Percentiles rank a stretch among this genome's conserved stretches.
Evolutionary conservation across 2,113 vertebrate species (phyloP).

Genomic region (Furnarius figulus): DNA sequence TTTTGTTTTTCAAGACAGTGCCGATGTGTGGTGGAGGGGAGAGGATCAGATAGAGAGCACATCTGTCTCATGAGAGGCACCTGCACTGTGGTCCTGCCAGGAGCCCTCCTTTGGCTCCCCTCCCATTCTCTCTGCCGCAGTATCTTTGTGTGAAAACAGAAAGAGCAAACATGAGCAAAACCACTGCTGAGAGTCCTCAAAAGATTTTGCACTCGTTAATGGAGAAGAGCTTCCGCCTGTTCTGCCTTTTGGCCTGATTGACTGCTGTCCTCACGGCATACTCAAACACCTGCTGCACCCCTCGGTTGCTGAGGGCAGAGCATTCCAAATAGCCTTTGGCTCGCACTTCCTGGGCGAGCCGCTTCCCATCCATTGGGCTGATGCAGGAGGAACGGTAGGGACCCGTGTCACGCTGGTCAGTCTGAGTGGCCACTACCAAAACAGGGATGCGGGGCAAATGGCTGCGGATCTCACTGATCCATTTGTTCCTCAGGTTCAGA

Average conservation of each 20-base stretch:
- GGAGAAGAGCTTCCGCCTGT: constrained; percentile 83
- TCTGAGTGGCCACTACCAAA: constrained; percentile 93
- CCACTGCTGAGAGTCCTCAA: constrained; percentile 16
- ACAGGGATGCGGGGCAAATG: constrained; percentile 87
- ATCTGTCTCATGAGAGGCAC: not conserved
- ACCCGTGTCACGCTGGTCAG: constrained; percentile 87
- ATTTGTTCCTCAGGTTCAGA: constrained; percentile 85
- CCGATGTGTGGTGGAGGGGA: not conserved
- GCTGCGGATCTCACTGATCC: constrained; percentile 86
- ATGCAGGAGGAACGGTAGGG: constrained; percentile 81
- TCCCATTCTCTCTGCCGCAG: not conserved
- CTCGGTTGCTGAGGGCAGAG: constrained; percentile 90
- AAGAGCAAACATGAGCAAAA: not conserved
- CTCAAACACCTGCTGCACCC: constrained; percentile 96
- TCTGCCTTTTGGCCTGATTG: constrained; percentile 81
- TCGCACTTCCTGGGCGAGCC: constrained; percentile 84
- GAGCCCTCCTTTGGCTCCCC: not conserved
- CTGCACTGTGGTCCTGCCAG: not conserved
- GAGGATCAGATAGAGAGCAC: not conserved
- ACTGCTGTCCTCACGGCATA: constrained; percentile 88
- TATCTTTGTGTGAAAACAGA: not conserved
- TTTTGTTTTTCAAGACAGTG: not conserved
- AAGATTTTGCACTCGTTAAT: constrained; percentile 90
- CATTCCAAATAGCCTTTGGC: constrained; percentile 96
- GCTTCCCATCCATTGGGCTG: constrained; percentile 80